A percentile compares a stretch with the other conserved stretches of the same genome.
phyloP scores from a whole-genome alignment of 2,888 invertebrate genomes.

The Pantelozetes paolii region DNA sequence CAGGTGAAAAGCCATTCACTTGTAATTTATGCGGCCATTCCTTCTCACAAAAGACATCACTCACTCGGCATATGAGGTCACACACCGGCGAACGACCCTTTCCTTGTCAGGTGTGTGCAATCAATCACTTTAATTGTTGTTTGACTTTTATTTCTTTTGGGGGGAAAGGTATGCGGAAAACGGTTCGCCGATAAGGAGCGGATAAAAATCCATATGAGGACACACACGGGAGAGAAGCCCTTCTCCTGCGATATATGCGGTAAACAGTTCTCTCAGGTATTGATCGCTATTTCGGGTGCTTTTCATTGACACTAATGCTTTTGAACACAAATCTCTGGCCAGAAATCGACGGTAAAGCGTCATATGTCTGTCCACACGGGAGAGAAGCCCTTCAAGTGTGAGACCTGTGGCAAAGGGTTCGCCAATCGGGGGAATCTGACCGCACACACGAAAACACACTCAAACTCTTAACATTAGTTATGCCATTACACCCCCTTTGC shows the following conservation, averaged over 20 bases:
- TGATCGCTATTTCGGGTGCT: slow-evolving; percentile 11
- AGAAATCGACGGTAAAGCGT: slow-evolving; percentile 49
- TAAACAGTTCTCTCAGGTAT: slow-evolving; percentile 47
- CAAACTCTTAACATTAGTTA: slow-evolving; percentile 32
- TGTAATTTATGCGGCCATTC: slow-evolving; percentile 68
- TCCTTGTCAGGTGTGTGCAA: slow-evolving; percentile 47
- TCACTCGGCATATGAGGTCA: slow-evolving; percentile 65
- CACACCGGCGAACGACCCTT: slow-evolving; percentile 52
- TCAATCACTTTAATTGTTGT: neutral
- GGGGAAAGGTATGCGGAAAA: slow-evolving; percentile 45
- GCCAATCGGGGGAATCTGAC: slow-evolving; percentile 49
- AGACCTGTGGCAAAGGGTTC: slow-evolving; percentile 70
- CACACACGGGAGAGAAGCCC: slow-evolving; percentile 49
- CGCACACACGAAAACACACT: slow-evolving; percentile 49
- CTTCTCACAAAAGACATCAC: slow-evolving; percentile 72
- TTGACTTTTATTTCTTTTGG: neutral
- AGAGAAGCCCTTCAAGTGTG: slow-evolving; percentile 66
- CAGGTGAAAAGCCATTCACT: slow-evolving; percentile 65
- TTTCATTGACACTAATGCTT: neutral
- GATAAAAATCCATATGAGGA: slow-evolving; percentile 49
- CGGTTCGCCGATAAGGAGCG: slow-evolving; percentile 49
- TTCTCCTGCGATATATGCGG: slow-evolving; percentile 49
- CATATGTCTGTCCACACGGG: slow-evolving; percentile 62
- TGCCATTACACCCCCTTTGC: neutral
- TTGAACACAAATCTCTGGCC: slow-evolving; percentile 31